Percentiles rank a stretch among this genome's conserved stretches.
phyloP scores from a whole-genome alignment of 2,888 invertebrate genomes.

The Clitarchus hookeri region DNA sequence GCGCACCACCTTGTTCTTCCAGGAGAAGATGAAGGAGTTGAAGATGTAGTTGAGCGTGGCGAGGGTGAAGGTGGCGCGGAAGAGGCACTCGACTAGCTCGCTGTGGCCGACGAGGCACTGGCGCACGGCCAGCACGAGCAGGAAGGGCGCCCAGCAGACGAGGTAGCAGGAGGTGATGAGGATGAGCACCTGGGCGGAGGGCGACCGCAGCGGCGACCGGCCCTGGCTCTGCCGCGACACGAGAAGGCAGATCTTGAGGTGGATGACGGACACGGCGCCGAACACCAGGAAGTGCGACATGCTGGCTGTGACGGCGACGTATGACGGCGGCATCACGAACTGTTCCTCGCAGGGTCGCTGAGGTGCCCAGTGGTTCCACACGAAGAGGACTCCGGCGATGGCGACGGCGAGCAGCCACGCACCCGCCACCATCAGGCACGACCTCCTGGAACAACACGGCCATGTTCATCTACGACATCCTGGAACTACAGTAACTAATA shows the following conservation, averaged over 20 bases:
- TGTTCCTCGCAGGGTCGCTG: background rate
- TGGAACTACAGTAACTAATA: too few relatives aligned
- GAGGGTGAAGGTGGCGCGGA: background rate
- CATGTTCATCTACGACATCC: too few relatives aligned
- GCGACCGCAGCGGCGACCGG: background rate
- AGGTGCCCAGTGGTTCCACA: background rate
- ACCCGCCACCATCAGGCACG: background rate
- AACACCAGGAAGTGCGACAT: background rate
- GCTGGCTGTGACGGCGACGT: background rate
- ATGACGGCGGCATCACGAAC: background rate
- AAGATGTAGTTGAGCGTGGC: constrained; percentile 2
- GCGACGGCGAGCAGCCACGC: background rate
- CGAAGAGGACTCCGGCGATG: background rate
- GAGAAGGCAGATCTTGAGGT: background rate
- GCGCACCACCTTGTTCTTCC: background rate
- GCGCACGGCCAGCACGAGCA: background rate
- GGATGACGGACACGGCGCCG: background rate
- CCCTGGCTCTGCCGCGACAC: background rate
- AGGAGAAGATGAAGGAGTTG: constrained; percentile 16
- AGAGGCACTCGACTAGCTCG: constrained; percentile 11
- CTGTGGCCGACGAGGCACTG: background rate
- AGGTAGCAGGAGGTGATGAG: background rate
- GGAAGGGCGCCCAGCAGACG: constrained; percentile 11
- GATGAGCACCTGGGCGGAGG: background rate
- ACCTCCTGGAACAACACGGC: background rate